A percentile compares a stretch with the other conserved stretches of the same genome.
Evolutionary conservation across 1,140 invertebrate species (phyloP).

Genomic region (Danaus melanippus): DNA sequence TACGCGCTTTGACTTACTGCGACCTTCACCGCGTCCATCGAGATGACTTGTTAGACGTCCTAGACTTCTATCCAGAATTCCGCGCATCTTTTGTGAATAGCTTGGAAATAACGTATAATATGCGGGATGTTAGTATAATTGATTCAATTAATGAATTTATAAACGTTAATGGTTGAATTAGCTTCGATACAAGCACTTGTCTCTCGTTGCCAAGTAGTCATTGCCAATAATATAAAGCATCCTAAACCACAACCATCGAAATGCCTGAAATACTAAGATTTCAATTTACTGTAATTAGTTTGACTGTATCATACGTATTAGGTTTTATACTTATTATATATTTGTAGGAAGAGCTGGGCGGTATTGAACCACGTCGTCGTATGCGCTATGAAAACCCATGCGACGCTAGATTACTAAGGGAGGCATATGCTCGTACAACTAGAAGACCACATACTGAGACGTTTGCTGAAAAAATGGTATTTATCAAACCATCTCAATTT

Average conservation of each 20-base stretch:
- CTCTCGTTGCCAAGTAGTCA: too few species aligned
- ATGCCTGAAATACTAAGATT: too few species aligned
- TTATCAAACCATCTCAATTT: neutral
- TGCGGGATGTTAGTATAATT: conserved; percentile 87
- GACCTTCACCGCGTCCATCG: conserved; percentile 98
- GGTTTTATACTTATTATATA: conserved; percentile 5
- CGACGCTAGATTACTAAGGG: conserved; percentile 53
- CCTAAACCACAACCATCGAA: too few species aligned
- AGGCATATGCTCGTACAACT: conserved; percentile 58
- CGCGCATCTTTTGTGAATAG: conserved; percentile 92
- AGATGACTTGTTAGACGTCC: conserved; percentile 96
- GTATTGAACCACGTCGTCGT: conserved; percentile 53
- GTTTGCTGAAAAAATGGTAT: conserved; percentile 57
- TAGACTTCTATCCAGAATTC: conserved; percentile 98
- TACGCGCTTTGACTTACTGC: conserved; percentile 99
- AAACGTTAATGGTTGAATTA: too few species aligned
- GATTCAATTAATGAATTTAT: neutral
- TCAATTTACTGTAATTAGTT: too few species aligned
- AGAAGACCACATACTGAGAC: conserved; percentile 54
- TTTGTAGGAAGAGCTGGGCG: conserved; percentile 50
- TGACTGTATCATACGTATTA: neutral
- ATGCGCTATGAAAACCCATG: conserved; percentile 58
- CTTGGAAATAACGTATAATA: conserved; percentile 96
- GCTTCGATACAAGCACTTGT: too few species aligned
- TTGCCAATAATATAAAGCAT: too few species aligned